phyloP scores from a whole-genome alignment of 2,113 vertebrate species.

The Sterna hirundo region DNA sequence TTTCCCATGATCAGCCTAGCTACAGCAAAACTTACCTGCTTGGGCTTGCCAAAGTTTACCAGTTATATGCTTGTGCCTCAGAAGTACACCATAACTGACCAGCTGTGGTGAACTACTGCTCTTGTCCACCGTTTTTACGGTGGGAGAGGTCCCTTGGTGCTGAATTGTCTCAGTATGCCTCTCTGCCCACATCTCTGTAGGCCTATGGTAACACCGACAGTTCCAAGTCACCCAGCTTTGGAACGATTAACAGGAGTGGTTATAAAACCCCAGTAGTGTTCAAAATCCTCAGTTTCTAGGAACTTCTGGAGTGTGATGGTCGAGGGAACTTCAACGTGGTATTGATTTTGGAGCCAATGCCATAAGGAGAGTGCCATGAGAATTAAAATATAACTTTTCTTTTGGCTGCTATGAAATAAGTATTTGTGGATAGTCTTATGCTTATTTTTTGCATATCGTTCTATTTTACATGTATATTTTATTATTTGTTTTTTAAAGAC shows the following conservation, averaged over 20 bases:
- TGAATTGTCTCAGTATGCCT: neutral
- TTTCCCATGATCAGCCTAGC: neutral
- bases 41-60: neutral
- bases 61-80: neutral
- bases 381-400: neutral
- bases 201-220: rapidly evolving
- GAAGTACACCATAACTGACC: neutral
- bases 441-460: neutral
- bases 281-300: neutral
- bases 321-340: neutral
- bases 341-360: neutral
- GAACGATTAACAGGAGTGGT: neutral
- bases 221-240: neutral
- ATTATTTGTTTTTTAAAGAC: neutral
- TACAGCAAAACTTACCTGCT: neutral
- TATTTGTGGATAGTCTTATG: neutral
- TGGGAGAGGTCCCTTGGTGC: neutral
- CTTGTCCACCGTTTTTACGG: neutral
- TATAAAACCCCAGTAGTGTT: neutral
- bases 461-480: neutral
- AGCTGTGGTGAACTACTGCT: neutral
- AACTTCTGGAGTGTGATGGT: neutral
- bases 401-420: neutral
- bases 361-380: neutral
- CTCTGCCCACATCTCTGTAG: neutral